phyloP scores from a whole-genome alignment of 1,140 invertebrate species.

The Thaumetopoea pityocampa region DNA sequence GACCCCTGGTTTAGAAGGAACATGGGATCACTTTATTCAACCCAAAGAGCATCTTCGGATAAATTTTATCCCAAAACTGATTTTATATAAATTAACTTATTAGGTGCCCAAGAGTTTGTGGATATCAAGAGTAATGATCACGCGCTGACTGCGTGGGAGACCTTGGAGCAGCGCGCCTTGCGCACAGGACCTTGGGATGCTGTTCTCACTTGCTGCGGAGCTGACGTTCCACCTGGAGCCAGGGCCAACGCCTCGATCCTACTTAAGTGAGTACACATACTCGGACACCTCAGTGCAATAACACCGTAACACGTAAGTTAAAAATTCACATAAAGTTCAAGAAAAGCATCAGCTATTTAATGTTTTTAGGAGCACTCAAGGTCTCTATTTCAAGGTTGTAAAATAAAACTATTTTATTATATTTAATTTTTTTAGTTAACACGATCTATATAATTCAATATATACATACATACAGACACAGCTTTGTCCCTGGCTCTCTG shows the following conservation, averaged over 20 bases:
- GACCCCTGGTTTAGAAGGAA: too few species aligned
- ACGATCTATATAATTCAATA: too few species aligned
- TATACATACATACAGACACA: too few species aligned
- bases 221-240: constrained; percentile 9
- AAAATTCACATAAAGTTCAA: neutral
- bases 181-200: constrained; percentile 48
- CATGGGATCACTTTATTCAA: neutral
- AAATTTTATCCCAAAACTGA: too few species aligned
- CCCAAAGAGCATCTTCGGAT: too few species aligned
- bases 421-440: too few species aligned
- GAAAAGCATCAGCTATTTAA: too few species aligned
- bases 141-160: constrained; percentile 27
- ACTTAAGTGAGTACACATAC: constrained; percentile 40
- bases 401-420: too few species aligned
- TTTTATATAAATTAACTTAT: neutral
- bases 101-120: constrained; percentile 49
- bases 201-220: constrained; percentile 34
- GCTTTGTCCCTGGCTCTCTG: too few species aligned
- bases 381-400: too few species aligned
- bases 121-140: constrained; percentile 31
- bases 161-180: constrained; percentile 29
- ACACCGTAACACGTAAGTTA: neutral
- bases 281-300: neutral
- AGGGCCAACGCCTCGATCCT: constrained; percentile 21
- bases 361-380: too few species aligned